Conservation (phyloP, 2,113 vertebrate species). For the Chaenogobius annularis region DNA sequence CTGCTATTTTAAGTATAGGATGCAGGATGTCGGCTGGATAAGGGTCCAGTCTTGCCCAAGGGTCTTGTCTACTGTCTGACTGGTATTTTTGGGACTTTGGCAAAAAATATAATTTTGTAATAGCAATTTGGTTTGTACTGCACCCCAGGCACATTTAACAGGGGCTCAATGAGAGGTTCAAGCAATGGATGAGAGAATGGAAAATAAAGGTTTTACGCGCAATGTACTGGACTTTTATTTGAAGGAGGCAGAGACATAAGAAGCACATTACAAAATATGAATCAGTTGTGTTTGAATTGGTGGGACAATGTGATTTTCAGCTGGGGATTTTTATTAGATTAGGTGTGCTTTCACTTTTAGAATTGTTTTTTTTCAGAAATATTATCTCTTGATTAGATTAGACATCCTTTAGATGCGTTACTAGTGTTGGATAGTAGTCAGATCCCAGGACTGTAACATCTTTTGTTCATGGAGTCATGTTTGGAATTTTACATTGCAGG, state of each 20-base stretch:
- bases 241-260: not conserved
- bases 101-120: not conserved
- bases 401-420: too few relatives aligned
- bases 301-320: not conserved
- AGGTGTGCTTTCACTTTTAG: too few relatives aligned
- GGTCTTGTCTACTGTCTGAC: constrained; percentile 8
- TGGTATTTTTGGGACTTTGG: not conserved
- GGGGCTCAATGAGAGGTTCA: constrained; percentile 6
- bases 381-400: too few relatives aligned
- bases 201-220: constrained; percentile 8
- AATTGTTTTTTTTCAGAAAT: too few relatives aligned
- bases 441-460: too few relatives aligned
- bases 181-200: not conserved
- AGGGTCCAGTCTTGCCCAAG: constrained; percentile 17
- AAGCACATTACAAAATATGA: not conserved
- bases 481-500: too few relatives aligned
- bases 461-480: too few relatives aligned
- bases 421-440: too few relatives aligned
- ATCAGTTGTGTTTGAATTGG: too few relatives aligned
- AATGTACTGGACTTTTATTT: not conserved
- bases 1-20: constrained; percentile 47
- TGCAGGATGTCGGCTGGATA: constrained; percentile 51
- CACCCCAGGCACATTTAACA: constrained; percentile 7
- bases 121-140: not conserved
- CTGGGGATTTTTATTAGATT: too few relatives aligned